These are phyloP conservation scores for Operophtera brumata DNA, from an alignment of 2,888 invertebrate species.

Conservation along the genomic window DNA sequence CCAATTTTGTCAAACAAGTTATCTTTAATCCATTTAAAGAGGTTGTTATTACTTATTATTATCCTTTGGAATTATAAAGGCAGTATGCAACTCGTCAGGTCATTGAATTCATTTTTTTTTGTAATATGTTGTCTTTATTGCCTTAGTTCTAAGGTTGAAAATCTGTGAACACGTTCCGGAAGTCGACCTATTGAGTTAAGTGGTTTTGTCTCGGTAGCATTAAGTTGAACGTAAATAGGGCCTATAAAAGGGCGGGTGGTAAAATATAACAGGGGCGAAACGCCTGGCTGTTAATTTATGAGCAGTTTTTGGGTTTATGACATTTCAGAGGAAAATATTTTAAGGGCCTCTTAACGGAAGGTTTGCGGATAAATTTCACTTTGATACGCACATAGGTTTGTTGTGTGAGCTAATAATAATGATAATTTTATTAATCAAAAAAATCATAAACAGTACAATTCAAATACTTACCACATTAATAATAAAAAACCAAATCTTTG, in stretches of 20 bases:
- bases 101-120: not conserved
- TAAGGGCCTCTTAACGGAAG: constrained; percentile 2
- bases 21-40: not conserved
- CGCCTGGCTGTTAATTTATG: constrained; percentile 35
- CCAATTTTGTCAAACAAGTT: not conserved
- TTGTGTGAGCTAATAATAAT: too few relatives aligned
- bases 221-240: constrained; percentile 33
- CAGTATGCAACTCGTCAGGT: not conserved
- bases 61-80: not conserved
- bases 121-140: not conserved
- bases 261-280: constrained; percentile 29
- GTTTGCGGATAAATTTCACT: too few relatives aligned
- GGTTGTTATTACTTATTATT: not conserved
- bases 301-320: constrained; percentile 34
- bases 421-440: too few relatives aligned
- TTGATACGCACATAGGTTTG: not conserved
- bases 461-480: too few relatives aligned
- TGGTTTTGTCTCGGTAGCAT: constrained; percentile 30
- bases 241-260: constrained; percentile 31
- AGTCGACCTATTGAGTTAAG: constrained; percentile 30
- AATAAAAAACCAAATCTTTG: too few relatives aligned
- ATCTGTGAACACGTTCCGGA: constrained; percentile 10
- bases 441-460: too few relatives aligned
- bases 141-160: constrained; percentile 13
- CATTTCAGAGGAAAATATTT: constrained; percentile 21